Base-by-base conservation (phyloP, 2,888 invertebrate genomes). In the Drosophila ezoana region DNA sequence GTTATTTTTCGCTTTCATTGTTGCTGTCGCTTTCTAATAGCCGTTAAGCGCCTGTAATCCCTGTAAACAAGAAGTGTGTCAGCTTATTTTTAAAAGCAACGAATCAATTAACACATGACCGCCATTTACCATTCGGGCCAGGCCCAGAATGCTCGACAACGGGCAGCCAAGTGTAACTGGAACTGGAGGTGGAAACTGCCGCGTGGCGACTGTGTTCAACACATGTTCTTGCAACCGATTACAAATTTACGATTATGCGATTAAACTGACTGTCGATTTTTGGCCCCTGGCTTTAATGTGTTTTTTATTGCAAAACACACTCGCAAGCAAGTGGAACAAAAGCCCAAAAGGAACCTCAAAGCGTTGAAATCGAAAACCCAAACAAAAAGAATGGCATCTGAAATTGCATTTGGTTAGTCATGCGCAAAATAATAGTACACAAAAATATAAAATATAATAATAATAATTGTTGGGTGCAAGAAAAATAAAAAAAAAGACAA, bases 341-440 rank as follows among this genome's bases (percentile, higher is more conserved):
- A 51, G 64, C 43, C 54, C 45, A 76, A 69, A 76, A 72, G 76
- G 70, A 80, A 68, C 53, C 47, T 60, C 44, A 48, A 56, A 60
- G 41, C 54, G 41, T 59, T 52, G 54, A 66, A 67, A 68, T 54
- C 52, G 45, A 74, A 72, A 72, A 65, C 53, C 65, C 62, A 64
- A 65, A 60, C 67, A 72, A 68, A 73, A 73, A 76, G 83, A 87
- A 87, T 86, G 87, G 86, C 71, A 86, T 82, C 85, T 88, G 69
- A 72, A 89, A 89, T 87, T 89, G 89, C 85, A 86, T 82, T 87
- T 86, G 89, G 77, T 86, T 87, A 86, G 89, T 86, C 85, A 86
- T 89, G 85, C 85, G 89, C 83, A 67, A 87, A 82, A 74, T 76
- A 84, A 79, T 72, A 72, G 57, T 52, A 41, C 58, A 67, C 41